Base-by-base conservation (phyloP, 2,888 invertebrate species). In the Ctena decussata region DNA sequence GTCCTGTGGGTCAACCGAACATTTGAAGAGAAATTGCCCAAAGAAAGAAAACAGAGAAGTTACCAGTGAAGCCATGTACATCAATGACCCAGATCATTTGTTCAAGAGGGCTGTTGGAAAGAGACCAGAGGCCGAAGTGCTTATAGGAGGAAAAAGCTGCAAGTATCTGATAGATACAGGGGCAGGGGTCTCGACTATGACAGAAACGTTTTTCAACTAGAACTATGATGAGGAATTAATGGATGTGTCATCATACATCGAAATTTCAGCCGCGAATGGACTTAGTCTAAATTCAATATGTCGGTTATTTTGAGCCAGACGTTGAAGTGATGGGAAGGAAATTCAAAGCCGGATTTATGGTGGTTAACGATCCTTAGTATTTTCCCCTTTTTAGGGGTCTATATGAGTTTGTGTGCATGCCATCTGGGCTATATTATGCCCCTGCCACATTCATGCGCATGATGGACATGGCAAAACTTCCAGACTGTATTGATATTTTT, bases 381-480 rank as follows among this genome's bases (percentile, higher is more conserved):
- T n/a, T n/a, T n/a, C n/a, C n/a, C n/a, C n/a, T n/a, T n/a, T n/a
- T n/a, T n/a, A n/a, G 8, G 18, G 27, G 27, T 27, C 35, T 65
- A 15, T 24, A 12, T 65, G 65, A 65, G 27, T 65, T 21, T 65
- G 27, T 35, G 12, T n/a, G 77, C 11, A 82, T 82, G 82, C 65
- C 72, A 5, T 70, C 77, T 39, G 77, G 82, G 6, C 57, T 77
- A 18, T 75, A 70, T 24, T 69, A 75, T 75, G 49, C 35, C 35
- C 77, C 82, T n/a, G 82, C 76, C 15, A 82, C 77, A 1, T 82
- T 77, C 49, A 39, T 53, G 72, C 37, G 77, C n/a, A 21, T 80
- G 30, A 73, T 80, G 80, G 80, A 80, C 21, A 41, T 57, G 1
- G 41, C 57, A 53, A 37, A 79, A 79, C 57, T 71, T 79, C 72